These are phyloP conservation scores for Arrhamphus sclerolepis DNA, from an alignment of 2,797 vertebrate genomes.

Conservation along the genomic window DNA sequence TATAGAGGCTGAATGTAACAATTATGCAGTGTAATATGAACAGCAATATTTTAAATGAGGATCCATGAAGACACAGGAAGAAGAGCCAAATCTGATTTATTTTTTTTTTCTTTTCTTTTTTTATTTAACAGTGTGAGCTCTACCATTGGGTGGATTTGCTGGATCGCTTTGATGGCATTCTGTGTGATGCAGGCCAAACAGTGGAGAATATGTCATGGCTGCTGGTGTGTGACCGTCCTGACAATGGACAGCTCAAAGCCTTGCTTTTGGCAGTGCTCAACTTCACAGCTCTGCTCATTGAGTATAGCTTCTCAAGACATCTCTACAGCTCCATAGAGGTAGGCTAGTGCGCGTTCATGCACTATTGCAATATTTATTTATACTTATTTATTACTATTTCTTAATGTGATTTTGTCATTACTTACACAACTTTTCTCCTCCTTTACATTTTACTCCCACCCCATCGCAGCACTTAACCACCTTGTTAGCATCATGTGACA, in stretches of 20 bases:
- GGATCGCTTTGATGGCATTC: constrained; percentile 95
- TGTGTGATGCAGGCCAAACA: constrained; percentile 94
- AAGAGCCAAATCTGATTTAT: too few species aligned
- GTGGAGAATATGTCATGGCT: constrained; percentile 98
- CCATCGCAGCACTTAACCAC: constrained; percentile 91
- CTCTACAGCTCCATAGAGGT: constrained; percentile 99
- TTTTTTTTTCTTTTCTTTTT: not conserved
- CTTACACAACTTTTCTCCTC: not conserved
- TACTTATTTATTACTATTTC: too few species aligned
- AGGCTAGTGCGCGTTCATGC: constrained; percentile 8
- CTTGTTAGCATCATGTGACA: constrained; percentile 95
- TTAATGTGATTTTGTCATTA: not conserved
- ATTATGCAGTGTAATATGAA: too few species aligned
- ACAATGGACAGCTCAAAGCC: constrained; percentile 91
- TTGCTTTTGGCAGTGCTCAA: constrained; percentile 94
- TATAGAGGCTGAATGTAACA: too few species aligned
- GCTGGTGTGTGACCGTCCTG: constrained; percentile 92
- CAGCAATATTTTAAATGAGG: too few species aligned
- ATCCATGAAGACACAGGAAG: too few species aligned
- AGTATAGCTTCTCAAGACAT: constrained; percentile 97
- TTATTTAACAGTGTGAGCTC: constrained; percentile 88
- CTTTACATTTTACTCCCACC: constrained; percentile 36
- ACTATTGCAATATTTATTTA: not conserved
- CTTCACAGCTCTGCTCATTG: constrained; percentile 96
- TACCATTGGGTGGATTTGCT: constrained; percentile 98